Evolutionary conservation across 2,797 vertebrate genomes (phyloP).

Genomic region (Sebastiscus tertius): DNA sequence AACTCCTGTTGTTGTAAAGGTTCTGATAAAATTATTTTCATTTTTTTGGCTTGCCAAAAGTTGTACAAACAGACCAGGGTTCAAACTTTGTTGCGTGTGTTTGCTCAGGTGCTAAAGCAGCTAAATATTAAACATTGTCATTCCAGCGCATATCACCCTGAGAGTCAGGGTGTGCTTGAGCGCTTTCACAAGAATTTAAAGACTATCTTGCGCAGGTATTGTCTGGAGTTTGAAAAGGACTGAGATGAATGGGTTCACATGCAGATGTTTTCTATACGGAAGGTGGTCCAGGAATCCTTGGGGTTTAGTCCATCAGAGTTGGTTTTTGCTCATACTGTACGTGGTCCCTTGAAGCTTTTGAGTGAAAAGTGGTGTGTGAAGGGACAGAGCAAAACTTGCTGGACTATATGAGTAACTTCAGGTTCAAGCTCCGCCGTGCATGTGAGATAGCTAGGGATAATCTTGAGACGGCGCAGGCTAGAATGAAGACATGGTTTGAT

Average conservation of each 20-base stretch:
- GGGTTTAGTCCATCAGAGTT: background rate
- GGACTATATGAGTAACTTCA: background rate
- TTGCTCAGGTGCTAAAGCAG: too few species aligned
- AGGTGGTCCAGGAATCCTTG: background rate
- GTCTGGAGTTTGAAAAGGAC: background rate
- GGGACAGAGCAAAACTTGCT: background rate
- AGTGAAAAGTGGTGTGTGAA: background rate
- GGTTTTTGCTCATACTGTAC: background rate
- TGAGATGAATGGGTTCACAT: background rate
- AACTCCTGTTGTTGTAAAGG: too few species aligned
- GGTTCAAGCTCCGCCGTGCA: background rate
- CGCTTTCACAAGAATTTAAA: background rate
- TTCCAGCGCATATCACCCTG: background rate
- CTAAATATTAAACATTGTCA: too few species aligned
- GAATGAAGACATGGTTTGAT: background rate
- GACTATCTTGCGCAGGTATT: background rate
- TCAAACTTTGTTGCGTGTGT: too few species aligned
- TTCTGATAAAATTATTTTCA: background rate
- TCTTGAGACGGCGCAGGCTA: background rate
- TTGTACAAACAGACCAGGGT: too few species aligned
- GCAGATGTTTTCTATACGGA: background rate
- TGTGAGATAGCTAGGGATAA: background rate
- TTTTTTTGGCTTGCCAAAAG: background rate
- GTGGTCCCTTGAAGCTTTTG: too few species aligned
- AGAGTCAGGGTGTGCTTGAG: background rate